Evolutionary conservation across 2,797 vertebrate species (phyloP).

Genomic region (Crocodylus rhombifer): DNA sequence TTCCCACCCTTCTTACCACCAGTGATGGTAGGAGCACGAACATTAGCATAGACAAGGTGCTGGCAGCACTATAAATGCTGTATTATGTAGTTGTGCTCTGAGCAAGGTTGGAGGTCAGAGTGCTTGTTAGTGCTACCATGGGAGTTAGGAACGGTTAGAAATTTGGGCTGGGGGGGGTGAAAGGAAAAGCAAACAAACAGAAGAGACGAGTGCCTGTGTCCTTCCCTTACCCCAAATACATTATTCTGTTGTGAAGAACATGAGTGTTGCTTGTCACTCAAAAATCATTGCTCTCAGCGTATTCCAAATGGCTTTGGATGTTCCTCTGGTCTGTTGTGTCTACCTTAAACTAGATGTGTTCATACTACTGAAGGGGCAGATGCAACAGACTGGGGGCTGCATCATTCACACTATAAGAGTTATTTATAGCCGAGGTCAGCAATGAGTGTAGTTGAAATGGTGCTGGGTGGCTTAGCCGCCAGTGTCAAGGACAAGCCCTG

Average conservation of each 20-base stretch:
- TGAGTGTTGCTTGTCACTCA: neutral
- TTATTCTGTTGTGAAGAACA: neutral
- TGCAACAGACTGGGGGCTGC: too few species aligned
- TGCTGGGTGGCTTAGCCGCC: neutral
- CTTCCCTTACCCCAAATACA: neutral
- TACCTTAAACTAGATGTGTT: neutral
- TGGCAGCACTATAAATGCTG: neutral
- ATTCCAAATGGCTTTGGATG: neutral
- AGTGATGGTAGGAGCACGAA: neutral
- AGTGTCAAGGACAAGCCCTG: neutral
- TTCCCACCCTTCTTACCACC: neutral
- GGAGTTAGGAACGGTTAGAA: neutral
- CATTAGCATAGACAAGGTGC: neutral
- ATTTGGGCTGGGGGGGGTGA: neutral
- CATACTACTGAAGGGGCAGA: too few species aligned
- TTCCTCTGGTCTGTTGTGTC: neutral
- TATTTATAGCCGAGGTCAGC: neutral
- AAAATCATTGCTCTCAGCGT: neutral
- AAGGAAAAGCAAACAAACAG: neutral
- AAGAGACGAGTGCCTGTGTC: neutral
- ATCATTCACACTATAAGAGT: neutral
- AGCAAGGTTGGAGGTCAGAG: too few species aligned
- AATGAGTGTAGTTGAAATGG: neutral
- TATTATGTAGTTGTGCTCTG: neutral
- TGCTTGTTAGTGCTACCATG: too few species aligned